Conservation (phyloP, 2,797 vertebrate genomes). For the Rhodeus uyekii region DNA sequence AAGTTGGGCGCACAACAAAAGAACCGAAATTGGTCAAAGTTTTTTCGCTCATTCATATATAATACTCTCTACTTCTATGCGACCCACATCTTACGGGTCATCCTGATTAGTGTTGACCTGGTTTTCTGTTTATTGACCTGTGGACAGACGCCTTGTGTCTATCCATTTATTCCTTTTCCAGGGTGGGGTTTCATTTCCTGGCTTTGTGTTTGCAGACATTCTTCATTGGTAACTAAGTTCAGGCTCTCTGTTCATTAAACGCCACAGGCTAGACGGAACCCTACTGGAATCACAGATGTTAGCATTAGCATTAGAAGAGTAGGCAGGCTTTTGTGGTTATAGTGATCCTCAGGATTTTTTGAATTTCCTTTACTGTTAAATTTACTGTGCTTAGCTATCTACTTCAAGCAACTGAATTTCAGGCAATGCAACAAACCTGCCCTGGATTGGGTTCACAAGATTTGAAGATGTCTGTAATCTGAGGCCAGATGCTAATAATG, state of each 20-base stretch:
- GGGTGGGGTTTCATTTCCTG: conserved; percentile 80
- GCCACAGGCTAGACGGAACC: conserved; percentile 32
- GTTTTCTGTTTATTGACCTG: conserved; percentile 31
- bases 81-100: background rate
- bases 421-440: background rate
- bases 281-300: conserved; percentile 9
- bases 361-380: background rate
- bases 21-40: background rate
- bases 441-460: background rate
- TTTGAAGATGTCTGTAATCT: conserved; percentile 14
- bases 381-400: background rate
- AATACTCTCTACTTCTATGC: background rate
- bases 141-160: conserved; percentile 35
- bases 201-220: conserved; percentile 46
- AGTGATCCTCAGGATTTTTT: background rate
- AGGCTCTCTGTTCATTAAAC: conserved; percentile 40
- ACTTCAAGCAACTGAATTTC: background rate
- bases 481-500: background rate
- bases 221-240: conserved; percentile 39
- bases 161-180: conserved; percentile 47
- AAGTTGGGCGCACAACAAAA: background rate
- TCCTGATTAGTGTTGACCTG: background rate
- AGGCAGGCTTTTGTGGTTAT: background rate
- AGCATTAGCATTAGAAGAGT: conserved; percentile 16
- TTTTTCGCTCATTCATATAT: background rate